phyloP scores from a whole-genome alignment of 2,888 invertebrate species.

The Cordilura impudica region DNA sequence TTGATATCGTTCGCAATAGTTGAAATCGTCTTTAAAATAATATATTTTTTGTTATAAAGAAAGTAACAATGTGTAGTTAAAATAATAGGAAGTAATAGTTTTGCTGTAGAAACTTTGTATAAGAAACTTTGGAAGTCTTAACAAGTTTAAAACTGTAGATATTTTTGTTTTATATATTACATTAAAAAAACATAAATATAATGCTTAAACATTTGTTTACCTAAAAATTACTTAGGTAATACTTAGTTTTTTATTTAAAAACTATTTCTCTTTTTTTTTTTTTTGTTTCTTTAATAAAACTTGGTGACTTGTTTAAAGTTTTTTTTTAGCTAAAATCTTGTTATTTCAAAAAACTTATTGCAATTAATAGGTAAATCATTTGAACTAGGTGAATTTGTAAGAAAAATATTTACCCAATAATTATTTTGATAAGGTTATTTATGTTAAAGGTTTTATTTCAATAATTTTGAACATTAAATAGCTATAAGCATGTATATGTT shows the following conservation, averaged over 20 bases:
- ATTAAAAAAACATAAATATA: background rate
- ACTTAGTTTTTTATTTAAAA: too few species aligned
- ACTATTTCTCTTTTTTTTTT: too few species aligned
- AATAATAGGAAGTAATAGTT: conserved; percentile 45
- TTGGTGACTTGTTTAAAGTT: background rate
- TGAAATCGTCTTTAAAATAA: conserved; percentile 36
- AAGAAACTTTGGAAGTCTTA: conserved; percentile 40
- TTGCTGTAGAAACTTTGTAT: background rate
- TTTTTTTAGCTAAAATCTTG: background rate
- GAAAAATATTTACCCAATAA: background rate
- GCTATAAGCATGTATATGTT: too few species aligned
- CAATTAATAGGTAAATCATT: background rate
- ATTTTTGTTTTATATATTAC: background rate
- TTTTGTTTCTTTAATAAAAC: too few species aligned
- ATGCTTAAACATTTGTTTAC: background rate
- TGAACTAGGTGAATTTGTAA: background rate
- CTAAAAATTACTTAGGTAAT: conserved; percentile 8
- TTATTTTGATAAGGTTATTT: background rate
- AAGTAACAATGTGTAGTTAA: conserved; percentile 38
- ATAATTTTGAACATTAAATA: too few species aligned
- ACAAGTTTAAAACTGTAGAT: conserved; percentile 2
- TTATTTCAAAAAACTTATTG: too few species aligned
- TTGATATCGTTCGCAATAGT: conserved; percentile 46
- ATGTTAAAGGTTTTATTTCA: background rate
- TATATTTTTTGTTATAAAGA: conserved; percentile 13